These are phyloP conservation scores for Aethes cnicana DNA, from an alignment of 2,888 invertebrate species.

Conservation along the genomic window DNA sequence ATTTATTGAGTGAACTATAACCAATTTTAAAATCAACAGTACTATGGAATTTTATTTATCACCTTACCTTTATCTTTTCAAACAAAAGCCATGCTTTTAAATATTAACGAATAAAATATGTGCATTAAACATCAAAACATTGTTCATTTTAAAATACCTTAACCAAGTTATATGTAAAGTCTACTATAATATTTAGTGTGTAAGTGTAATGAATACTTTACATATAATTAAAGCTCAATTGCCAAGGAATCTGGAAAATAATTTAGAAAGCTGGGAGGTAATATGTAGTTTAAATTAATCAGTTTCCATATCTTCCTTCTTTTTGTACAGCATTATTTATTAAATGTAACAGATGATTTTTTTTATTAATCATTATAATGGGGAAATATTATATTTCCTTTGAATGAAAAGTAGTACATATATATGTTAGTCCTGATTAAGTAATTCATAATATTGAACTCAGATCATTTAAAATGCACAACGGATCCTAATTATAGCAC, in stretches of 20 bases:
- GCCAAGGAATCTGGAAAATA: slow-evolving; percentile 3
- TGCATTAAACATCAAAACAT: too few relatives aligned
- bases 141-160: too few relatives aligned
- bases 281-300: too few relatives aligned
- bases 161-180: too few relatives aligned
- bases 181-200: too few relatives aligned
- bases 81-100: neutral
- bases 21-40: too few relatives aligned
- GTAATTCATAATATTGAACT: slow-evolving; percentile 8
- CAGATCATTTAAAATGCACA: slow-evolving; percentile 31
- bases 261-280: neutral
- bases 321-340: too few relatives aligned
- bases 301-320: too few relatives aligned
- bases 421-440: slow-evolving; percentile 20
- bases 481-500: slow-evolving; percentile 35
- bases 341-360: too few relatives aligned
- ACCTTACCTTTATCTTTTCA: neutral
- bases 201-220: slow-evolving; percentile 2
- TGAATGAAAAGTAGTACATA: neutral
- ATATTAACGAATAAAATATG: too few relatives aligned
- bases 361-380: too few relatives aligned
- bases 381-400: neutral
- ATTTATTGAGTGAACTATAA: too few relatives aligned
- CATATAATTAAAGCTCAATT: neutral
- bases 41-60: neutral